Evolutionary conservation across 2,888 invertebrate species (phyloP), one percentile per base, ranked within the genome.

Genomic region (Orthosia cruda): DNA sequence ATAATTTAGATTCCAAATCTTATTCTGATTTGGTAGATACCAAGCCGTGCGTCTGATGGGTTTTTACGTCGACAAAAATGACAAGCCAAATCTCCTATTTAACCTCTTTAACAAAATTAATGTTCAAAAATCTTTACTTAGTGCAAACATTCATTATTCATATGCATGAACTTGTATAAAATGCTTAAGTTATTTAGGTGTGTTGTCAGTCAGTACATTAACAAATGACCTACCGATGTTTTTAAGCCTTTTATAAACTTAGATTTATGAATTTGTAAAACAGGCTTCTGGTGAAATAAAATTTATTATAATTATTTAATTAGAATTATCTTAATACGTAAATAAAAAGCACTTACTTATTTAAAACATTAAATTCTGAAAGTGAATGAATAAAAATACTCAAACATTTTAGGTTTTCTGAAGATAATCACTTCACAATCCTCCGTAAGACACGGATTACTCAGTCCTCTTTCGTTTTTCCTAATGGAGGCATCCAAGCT

Each of bases 401-500:
- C 32, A 0, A 18, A 23, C 7, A 23, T 18, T 32, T 32, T 40
- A 12, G 32, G 5, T 18, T 58, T 18, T 49, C 23, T n/a, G 18
- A 11, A 18, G 12, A 63, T 15, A 54, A 49, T 66, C 52, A 64
- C 59, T 47, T 54, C n/a, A 26, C 4, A 55, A 23, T 23, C 59
- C 40, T 40, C n/a, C 3, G 20, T 62, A 20, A 52, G 66, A 62
- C 13, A 67, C 32, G 57, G 26, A 66, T 52, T 61, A n/a, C 45
- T 26, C 55, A 20, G 23, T 49, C 45, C 62, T 68, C 54, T 54
- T 54, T 74, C 49, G 52, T 64, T 68, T 63, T 40, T 16, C n/a
- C 32, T 65, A 63, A 63, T 76, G 63, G 57, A 68, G 63, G 58
- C 58, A 74, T 59, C 23, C 63, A 64, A 40, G 23, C 63, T 54